These are phyloP conservation scores for Epinephelus awoara DNA, from an alignment of 2,797 vertebrate genomes.

Conservation along the genomic window DNA sequence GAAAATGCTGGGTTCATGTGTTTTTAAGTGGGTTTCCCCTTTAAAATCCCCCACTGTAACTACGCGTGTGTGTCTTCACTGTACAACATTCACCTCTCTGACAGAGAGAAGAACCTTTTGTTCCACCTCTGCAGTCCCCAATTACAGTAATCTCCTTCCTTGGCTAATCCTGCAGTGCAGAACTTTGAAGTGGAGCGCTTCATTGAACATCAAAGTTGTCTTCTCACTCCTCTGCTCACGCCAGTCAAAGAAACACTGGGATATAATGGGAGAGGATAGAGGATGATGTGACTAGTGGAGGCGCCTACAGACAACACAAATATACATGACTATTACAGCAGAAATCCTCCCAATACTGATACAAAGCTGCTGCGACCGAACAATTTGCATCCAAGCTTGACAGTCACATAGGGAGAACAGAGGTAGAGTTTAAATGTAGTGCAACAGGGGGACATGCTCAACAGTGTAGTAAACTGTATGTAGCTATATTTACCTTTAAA, in stretches of 20 bases:
- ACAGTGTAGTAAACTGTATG: neutral
- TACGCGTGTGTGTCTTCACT: slow-evolving; percentile 19
- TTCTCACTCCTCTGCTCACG: slow-evolving; percentile 37
- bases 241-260: slow-evolving; percentile 50
- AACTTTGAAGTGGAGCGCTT: slow-evolving; percentile 75
- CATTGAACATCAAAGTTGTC: slow-evolving; percentile 75
- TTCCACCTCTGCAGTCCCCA: slow-evolving; percentile 75
- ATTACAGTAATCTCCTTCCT: slow-evolving; percentile 79
- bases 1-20: too few species aligned
- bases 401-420: neutral
- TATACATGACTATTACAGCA: slow-evolving; percentile 17
- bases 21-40: too few species aligned
- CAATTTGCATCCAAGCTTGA: neutral
- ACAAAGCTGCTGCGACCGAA: slow-evolving; percentile 1
- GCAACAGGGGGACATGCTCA: neutral
- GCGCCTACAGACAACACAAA: slow-evolving; percentile 32
- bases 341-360: slow-evolving; percentile 25
- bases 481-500: neutral
- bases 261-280: slow-evolving; percentile 29
- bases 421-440: neutral
- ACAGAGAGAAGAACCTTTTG: slow-evolving; percentile 70
- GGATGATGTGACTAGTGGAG: slow-evolving; percentile 41
- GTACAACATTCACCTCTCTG: slow-evolving; percentile 56
- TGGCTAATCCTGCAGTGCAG: slow-evolving; percentile 64
- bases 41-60: slow-evolving; percentile 13